Conservation (phyloP, 2,888 invertebrate species). For the Nomada lathburiana region DNA sequence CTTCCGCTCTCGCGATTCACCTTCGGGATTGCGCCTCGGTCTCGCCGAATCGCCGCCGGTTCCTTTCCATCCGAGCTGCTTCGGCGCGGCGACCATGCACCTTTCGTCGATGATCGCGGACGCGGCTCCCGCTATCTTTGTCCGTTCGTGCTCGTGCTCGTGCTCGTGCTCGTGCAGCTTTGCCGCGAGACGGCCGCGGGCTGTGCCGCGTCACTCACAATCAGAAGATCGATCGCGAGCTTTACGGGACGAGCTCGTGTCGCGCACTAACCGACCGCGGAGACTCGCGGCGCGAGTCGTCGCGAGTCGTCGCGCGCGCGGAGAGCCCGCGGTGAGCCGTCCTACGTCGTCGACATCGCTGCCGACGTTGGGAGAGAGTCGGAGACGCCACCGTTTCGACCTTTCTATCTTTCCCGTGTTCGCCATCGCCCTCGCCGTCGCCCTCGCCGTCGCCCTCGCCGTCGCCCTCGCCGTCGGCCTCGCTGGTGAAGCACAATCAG, state of each 20-base stretch:
- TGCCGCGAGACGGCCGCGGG: conserved; percentile 7
- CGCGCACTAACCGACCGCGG: conserved; percentile 6
- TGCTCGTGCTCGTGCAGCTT: conserved; percentile 18
- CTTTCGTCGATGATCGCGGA: too few relatives aligned
- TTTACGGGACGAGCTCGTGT: conserved; percentile 30
- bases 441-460: too few relatives aligned
- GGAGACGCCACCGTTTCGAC: too few relatives aligned
- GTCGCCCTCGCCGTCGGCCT: too few relatives aligned
- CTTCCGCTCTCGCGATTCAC: neutral
- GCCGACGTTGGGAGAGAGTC: neutral
- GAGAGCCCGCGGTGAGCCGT: neutral
- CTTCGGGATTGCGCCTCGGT: neutral
- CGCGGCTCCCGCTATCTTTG: neutral
- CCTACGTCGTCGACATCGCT: neutral
- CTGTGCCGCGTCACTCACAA: conserved; percentile 36
- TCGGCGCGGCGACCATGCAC: too few relatives aligned
- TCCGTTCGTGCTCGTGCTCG: neutral
- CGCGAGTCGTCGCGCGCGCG: neutral
- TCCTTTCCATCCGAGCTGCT: neutral
- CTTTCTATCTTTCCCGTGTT: neutral
- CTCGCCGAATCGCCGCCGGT: too few relatives aligned
- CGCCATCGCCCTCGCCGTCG: neutral
- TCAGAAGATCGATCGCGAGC: conserved; percentile 12
- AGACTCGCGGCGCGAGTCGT: neutral
- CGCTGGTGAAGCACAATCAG: neutral